phyloP scores from a whole-genome alignment of 2,113 vertebrate genomes.

The Todiramphus saurophagus region DNA sequence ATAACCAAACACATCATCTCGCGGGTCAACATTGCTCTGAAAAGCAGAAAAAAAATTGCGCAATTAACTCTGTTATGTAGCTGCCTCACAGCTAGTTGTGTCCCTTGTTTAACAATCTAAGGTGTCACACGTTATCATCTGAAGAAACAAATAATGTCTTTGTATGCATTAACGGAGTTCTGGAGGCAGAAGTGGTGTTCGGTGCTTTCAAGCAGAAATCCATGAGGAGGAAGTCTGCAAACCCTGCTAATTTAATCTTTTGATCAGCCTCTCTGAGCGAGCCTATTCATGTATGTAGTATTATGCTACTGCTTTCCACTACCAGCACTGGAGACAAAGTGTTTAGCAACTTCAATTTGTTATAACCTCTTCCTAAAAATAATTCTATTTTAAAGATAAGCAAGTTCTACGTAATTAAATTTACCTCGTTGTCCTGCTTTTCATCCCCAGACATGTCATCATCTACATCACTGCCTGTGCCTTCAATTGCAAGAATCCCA shows the following conservation, averaged over 20 bases:
- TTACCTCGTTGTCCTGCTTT: conserved; percentile 98
- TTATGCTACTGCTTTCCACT: not conserved
- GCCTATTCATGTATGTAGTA: not conserved
- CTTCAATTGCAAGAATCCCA: conserved; percentile 96
- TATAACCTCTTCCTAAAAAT: not conserved
- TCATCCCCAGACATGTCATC: conserved; percentile 99
- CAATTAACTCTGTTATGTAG: not conserved
- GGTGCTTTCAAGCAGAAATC: not conserved
- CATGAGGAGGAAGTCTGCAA: not conserved
- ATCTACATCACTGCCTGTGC: conserved; percentile 96
- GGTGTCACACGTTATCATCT: not conserved
- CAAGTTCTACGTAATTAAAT: not conserved
- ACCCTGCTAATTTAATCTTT: not conserved
- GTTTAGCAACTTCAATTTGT: not conserved
- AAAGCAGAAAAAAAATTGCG: not conserved
- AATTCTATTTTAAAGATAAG: not conserved
- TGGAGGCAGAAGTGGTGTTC: not conserved
- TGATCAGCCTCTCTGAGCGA: not conserved
- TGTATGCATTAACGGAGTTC: not conserved
- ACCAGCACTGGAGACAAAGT: not conserved
- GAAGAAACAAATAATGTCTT: not conserved
- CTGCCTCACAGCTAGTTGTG: not conserved
- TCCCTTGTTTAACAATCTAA: not conserved
- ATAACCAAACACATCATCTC: conserved; percentile 98
- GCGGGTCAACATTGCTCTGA: conserved; percentile 95